Base-by-base conservation (phyloP, 2,797 vertebrate species). In the Catamblyrhynchus diadema region DNA sequence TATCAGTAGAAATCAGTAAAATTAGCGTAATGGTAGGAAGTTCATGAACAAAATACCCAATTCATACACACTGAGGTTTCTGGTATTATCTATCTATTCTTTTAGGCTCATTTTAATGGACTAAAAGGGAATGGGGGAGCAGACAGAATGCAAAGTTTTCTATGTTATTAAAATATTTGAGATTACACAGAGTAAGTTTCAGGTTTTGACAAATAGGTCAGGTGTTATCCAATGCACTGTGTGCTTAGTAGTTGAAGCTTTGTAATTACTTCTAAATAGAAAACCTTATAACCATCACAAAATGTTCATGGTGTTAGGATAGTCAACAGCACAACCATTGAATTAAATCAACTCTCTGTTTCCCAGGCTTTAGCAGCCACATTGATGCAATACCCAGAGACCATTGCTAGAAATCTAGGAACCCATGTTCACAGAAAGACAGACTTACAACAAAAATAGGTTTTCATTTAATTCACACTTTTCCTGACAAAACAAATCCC, bases 1-100 rank as follows among this genome's bases (percentile, higher is more conserved):
- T 20, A 37, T 37, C 28, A 54, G n/a, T 20, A 72, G 59, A 67
- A 91, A 89, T 53, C 47, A 77, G 35, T 51, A 30, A 16, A 51
- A 54, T 50, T 48, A 78, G 14, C 3, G 0, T n/a, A 79, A 80
- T 2, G 1, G 8, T 3, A 23, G 6, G 1, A 41, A 48, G 19
- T 7, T 80, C 45, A 53, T 20, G 15, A 78, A 60, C 44, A 74
- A 81, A 81, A 78, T 27, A 84, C 4, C 9, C 2, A 44, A 13
- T 44, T 59, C 25, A 28, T 51, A 70, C 2, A 27, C 17, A 23
- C 15, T 47, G 33, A 87, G 66, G 24, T 74, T 85, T 87, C 39
- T 82, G 3, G 4, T 59, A 25, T 45, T 28, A 83, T 82, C 59
- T 22, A 16, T 23, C 39, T 67, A 7, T 77, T 64, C 10, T 62